Percentiles rank a stretch among this genome's conserved stretches.
These are phyloP conservation scores for Tetragonula carbonaria DNA, from an alignment of 2,888 invertebrate genomes.

Conservation along the genomic window DNA sequence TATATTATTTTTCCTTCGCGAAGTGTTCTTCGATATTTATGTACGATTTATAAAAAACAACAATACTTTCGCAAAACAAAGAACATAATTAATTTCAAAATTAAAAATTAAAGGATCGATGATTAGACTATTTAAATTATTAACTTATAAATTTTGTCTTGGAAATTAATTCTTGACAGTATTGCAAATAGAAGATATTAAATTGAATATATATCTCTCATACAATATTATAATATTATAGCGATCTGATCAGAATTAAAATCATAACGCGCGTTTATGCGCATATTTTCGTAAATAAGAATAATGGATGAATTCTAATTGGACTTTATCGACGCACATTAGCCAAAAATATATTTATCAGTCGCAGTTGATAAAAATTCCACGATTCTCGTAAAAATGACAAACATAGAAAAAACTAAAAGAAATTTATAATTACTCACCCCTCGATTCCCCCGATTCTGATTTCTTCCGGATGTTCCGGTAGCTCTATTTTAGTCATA, in stretches of 20 bases:
- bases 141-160: neutral
- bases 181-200: neutral
- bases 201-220: neutral
- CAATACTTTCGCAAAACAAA: no score
- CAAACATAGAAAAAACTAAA: neutral
- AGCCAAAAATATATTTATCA: neutral
- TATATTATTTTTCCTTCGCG: no score
- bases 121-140: neutral
- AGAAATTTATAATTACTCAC: conserved; percentile 69
- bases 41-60: no score
- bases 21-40: no score
- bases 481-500: neutral
- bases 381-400: no score
- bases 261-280: neutral
- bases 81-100: no score
- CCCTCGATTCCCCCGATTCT: conserved; percentile 82
- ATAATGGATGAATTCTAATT: neutral
- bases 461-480: conserved; percentile 68
- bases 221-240: neutral
- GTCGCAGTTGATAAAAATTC: no score
- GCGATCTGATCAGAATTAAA: neutral
- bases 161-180: neutral
- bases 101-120: no score
- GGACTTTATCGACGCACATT: neutral
- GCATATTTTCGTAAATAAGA: neutral